A percentile compares a stretch with the other conserved stretches of the same genome.
Conservation (phyloP, 2,113 vertebrate genomes). For the Mastomys coucha region DNA sequence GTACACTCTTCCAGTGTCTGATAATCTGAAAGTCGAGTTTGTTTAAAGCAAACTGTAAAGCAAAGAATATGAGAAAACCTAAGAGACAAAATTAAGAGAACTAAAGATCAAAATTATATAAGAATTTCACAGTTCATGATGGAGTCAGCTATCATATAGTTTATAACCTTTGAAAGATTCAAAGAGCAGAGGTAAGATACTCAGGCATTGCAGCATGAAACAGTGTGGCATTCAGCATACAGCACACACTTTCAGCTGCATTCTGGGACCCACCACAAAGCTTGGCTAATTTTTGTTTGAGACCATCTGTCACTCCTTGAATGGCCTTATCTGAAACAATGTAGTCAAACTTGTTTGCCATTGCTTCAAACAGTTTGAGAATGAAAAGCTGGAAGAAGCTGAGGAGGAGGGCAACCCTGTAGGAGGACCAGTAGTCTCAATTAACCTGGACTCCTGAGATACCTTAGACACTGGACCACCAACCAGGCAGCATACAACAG, state of each 20-base stretch:
- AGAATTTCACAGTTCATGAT: not conserved
- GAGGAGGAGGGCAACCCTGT: too few species aligned
- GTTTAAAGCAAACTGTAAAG: not conserved
- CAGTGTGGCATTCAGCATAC: not conserved
- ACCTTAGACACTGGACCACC: too few species aligned
- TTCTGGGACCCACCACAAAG: not conserved
- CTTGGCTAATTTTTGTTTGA: not conserved
- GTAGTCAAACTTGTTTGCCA: slow-evolving; percentile 3
- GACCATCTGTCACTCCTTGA: not conserved
- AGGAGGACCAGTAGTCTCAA: too few species aligned
- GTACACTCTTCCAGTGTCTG: not conserved
- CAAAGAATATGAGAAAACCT: not conserved
- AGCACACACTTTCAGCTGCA: not conserved
- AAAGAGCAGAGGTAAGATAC: not conserved
- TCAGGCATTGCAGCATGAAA: not conserved
- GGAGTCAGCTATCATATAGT: not conserved
- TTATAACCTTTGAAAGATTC: not conserved
- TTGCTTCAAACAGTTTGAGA: not conserved
- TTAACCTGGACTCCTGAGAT: too few species aligned
- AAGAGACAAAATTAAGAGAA: not conserved
- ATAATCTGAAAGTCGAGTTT: not conserved
- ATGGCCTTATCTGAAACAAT: not conserved
- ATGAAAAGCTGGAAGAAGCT: too few species aligned
- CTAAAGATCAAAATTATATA: not conserved
- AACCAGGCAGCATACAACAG: too few species aligned